Evolutionary conservation across 2,113 vertebrate genomes (phyloP), one percentile per base, ranked within the genome.

Genomic region (Cinclus mexicanus): DNA sequence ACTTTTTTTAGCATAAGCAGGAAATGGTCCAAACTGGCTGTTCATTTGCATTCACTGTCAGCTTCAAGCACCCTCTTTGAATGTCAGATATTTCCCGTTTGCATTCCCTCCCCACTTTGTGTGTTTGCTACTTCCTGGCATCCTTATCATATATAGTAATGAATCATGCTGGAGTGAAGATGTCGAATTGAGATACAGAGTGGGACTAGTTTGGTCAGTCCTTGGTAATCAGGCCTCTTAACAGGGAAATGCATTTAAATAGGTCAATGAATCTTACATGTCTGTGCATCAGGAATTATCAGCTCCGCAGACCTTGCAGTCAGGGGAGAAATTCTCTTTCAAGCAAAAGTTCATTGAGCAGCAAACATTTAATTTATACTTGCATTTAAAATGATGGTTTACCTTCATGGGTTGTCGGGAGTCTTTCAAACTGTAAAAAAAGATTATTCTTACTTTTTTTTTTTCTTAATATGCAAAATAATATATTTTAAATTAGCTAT

Each of bases 101-200:
- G 79, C 85, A 65, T 94, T 93, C 93, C 92, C 74, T 89, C 85
- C 69, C 76, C 90, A 75, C 85, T 94, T 92, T 50, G 83, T 96
- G 87, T 90, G 88, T 96, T 96, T 95, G 94, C 86, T 92, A 15
- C 86, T 97, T 97, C 93, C 95, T 96, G 95, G 88, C 93, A 95
- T 87, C 80, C 76, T 97, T 97, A 94, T 90, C 95, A 42, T 80
- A 42, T 80, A 68, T 81, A 81, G 87, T 94, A 94, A 95, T 96
- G 93, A 94, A 96, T 96, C 94, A 94, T 33, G 2, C 49, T 53
- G 69, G 80, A 82, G 86, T 89, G 90, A 71, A 31, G 28, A 93
- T 89, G 93, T 94, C 2, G 0, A 76, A 60, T 35, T 94, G 94
- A 93, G 90, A 93, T 86, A 94, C 29, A 46, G 80, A 87, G 76